Conservation (phyloP, 2,888 invertebrate genomes). For the Silvanus unidentatus region DNA sequence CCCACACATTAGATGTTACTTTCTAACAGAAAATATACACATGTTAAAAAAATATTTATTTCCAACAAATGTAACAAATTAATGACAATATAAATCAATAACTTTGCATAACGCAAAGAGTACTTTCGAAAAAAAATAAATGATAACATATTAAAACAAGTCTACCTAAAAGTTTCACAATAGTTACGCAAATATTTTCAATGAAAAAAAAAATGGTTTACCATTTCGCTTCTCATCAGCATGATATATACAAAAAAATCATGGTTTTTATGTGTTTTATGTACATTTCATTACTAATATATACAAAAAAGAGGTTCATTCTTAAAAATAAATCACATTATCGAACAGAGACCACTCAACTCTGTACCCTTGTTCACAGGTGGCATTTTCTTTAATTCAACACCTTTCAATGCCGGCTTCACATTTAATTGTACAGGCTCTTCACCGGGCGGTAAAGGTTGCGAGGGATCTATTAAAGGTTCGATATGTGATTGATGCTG, state of each 20-base stretch:
- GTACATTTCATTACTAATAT: constrained; percentile 8
- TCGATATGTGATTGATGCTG: constrained; percentile 18
- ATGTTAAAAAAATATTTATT: constrained; percentile 29
- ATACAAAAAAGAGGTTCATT: constrained; percentile 12
- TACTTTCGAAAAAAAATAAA: background rate
- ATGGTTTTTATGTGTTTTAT: constrained; percentile 6
- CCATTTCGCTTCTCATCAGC: constrained; percentile 6
- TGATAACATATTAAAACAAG: background rate
- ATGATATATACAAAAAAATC: constrained; percentile 1
- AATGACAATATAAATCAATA: background rate
- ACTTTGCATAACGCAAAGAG: no score
- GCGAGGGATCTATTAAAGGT: constrained; percentile 37
- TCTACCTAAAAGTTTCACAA: background rate
- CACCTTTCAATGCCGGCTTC: constrained; percentile 62
- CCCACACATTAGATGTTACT: background rate
- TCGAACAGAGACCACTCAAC: constrained; percentile 78
- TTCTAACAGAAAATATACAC: constrained; percentile 18
- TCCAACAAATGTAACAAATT: constrained; percentile 21
- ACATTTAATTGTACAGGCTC: constrained; percentile 49
- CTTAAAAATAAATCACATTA: constrained; percentile 58
- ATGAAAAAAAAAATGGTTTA: constrained; percentile 7
- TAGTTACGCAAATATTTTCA: constrained; percentile 9
- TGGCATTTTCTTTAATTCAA: constrained; percentile 64
- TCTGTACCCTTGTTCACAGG: constrained; percentile 70
- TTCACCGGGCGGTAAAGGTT: constrained; percentile 57